Base-by-base conservation (phyloP, 2,113 vertebrate genomes). In the Nothocercus julius region DNA sequence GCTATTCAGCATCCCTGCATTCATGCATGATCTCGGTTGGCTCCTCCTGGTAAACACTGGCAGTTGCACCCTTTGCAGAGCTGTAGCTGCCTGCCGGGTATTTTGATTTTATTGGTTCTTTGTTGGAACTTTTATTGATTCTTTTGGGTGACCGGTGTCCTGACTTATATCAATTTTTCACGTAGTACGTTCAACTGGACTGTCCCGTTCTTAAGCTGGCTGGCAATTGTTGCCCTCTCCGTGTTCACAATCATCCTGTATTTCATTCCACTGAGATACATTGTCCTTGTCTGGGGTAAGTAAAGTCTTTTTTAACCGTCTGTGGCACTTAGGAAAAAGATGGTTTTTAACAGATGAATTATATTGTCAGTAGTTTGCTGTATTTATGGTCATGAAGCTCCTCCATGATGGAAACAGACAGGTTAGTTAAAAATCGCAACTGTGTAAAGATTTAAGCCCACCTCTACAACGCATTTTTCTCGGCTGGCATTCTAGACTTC, bases 161-260 rank as follows among this genome's bases (percentile, higher is more conserved):
- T 96, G 91, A 97, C 76, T 89, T 82, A 1, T 76, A 38, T 93
- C 94, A 17, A 82, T 97, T 97, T 97, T 92, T 82, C 53, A 87
- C 96, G 44, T 93, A 99, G 99, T 96, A 99, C 99, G 32, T 99
- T 99, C 98, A 99, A 99, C 97, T 99, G 99, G 99, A 99, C 99
- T 28, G 98, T 99, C 96, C 99, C 99, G 84, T 99, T 99, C 97
- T 98, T 99, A 97, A 99, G 99, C 97, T 99, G 99, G 98, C 97
- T 99, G 98, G 98, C 98, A 62, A 99, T 99, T 16, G 97, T 98
- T 92, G 98, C 98, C 67, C 98, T 99, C 13, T 98, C 97, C 77
- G 87, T 98, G 64, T 98, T 98, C 96, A 99, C 98, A 19, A 9
- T 98, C 61, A 77, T 99, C 93, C 94, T 99, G 77, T 99, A 99